These are phyloP conservation scores for Rhimphoctona megacephalus DNA, from an alignment of 2,888 invertebrate genomes.

Conservation along the genomic window DNA sequence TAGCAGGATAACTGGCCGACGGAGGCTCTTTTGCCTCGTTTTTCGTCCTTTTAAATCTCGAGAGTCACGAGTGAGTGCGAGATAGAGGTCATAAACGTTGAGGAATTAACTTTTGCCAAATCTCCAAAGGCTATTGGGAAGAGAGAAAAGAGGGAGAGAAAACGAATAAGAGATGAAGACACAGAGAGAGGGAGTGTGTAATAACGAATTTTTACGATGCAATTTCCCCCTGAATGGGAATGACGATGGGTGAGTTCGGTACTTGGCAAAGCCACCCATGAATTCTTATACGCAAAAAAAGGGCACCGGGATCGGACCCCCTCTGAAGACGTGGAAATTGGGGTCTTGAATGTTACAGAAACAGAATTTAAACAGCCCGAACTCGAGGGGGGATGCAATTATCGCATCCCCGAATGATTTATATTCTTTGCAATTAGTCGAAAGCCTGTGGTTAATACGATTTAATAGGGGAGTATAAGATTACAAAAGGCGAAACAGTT, in stretches of 20 bases:
- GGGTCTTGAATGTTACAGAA: slow-evolving; percentile 15
- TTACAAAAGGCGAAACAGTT: not conserved
- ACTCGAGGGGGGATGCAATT: slow-evolving; percentile 16
- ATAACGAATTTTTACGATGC: slow-evolving; percentile 62
- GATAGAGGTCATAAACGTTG: slow-evolving; percentile 40
- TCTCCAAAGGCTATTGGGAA: slow-evolving; percentile 19
- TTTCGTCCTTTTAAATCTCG: slow-evolving; percentile 14
- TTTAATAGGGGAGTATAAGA: slow-evolving; percentile 4
- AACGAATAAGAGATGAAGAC: not conserved
- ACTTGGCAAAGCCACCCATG: slow-evolving; percentile 42
- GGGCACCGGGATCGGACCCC: slow-evolving; percentile 18
- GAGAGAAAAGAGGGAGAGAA: not conserved
- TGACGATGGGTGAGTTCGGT: slow-evolving; percentile 24
- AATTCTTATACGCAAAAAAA: slow-evolving; percentile 41
- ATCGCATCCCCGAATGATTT: slow-evolving; percentile 41
- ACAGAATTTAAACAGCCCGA: slow-evolving; percentile 16
- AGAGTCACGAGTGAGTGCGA: slow-evolving; percentile 19
- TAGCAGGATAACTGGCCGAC: slow-evolving; percentile 13
- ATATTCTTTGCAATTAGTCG: slow-evolving; percentile 42
- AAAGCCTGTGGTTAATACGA: slow-evolving; percentile 19
- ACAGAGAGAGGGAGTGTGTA: not conserved
- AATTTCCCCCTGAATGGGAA: slow-evolving; percentile 40
- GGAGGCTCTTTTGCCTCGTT: slow-evolving; percentile 4
- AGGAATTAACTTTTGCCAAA: slow-evolving; percentile 52
- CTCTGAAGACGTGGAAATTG: slow-evolving; percentile 37